phyloP scores from a whole-genome alignment of 2,797 vertebrate genomes.

The Notolabrus celidotus region DNA sequence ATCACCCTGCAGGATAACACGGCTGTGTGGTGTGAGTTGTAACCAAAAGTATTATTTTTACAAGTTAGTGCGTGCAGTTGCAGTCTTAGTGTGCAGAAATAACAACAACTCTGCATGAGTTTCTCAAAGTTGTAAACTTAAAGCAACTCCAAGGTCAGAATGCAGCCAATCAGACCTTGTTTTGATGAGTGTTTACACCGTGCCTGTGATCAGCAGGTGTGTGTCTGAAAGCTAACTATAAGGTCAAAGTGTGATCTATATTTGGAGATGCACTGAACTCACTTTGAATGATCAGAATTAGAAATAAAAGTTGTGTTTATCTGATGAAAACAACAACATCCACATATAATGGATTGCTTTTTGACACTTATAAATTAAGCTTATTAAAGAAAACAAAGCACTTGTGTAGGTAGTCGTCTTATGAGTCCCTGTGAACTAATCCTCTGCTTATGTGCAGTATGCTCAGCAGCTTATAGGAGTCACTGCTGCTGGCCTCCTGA shows the following conservation, averaged over 20 bases:
- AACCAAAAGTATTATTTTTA: accelerated
- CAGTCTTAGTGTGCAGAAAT: not conserved
- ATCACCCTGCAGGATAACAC: not conserved
- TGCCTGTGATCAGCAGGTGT: not conserved
- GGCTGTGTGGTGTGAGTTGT: not conserved
- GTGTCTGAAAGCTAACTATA: not conserved
- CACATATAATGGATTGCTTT: not conserved
- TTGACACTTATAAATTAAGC: not conserved
- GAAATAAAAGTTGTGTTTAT: not conserved
- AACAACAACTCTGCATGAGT: not conserved
- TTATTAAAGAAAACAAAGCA: not conserved
- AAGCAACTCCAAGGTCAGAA: conserved; percentile 74
- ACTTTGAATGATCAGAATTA: too few species aligned
- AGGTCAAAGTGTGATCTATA: accelerated
- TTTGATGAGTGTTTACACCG: conserved; percentile 4
- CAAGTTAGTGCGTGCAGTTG: not conserved
- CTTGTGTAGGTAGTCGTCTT: not conserved
- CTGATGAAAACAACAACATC: not conserved
- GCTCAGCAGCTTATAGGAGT: conserved; percentile 1
- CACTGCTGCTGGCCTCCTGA: not conserved
- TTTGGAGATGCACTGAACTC: not conserved
- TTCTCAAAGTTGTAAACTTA: conserved; percentile 26
- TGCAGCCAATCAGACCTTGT: conserved; percentile 17
- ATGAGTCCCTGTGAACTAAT: conserved; percentile 22
- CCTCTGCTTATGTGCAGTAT: conserved; percentile 27